Evolutionary conservation across 53 echinoderm and acorn worm genomes (phyloP), one percentile per base, ranked within the genome.

Genomic region (Arbacia lixula): DNA sequence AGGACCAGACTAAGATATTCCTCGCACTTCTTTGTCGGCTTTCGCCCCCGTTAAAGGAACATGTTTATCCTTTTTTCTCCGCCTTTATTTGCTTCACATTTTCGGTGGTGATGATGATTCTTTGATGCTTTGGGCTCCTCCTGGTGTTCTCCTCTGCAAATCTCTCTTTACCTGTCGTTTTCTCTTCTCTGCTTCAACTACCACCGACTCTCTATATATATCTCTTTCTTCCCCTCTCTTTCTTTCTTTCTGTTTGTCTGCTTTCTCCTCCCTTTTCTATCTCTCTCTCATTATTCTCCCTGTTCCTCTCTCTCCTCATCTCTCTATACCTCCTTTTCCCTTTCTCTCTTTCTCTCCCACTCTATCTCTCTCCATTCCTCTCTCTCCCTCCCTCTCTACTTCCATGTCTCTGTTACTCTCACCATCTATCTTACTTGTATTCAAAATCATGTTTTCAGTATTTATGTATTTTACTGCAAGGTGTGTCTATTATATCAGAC

Each of bases 1-100:
- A 38, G 58, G 77, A 77, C 36, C 21, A 37, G 77, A 58, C 60
- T 40, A 25, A 77, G 56, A 77, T 77, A 74, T 74, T 53, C 69
- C 43, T 69, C 42, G 27, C 43, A 41, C 43, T 41, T 43, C 69
- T 69, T 69, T 69, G 69, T 69, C 69, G 69, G 69, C 69, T 43
- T 69, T 69, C 43, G 25, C 43, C 21, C 16, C 11, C 12, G 3
- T 68, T 68, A 68, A 42, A 68, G 69, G 43, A n/a, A 35, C 16
- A 17, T 27, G 12, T 68, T 43, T 66, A 6, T 11, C 6, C 66
- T 24, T 37, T 0, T 66, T 35, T 10, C n/a, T n/a, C n/a, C n/a
- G n/a, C n/a, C n/a, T n/a, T n/a, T n/a, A n/a, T n/a, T n/a, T n/a
- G n/a, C n/a, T n/a, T n/a, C n/a, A n/a, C n/a, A n/a, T n/a, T n/a